Percentiles rank a stretch among this genome's conserved stretches.
phyloP scores from a whole-genome alignment of 2,113 vertebrate species.

The Sinocyclocheilus grahami region DNA sequence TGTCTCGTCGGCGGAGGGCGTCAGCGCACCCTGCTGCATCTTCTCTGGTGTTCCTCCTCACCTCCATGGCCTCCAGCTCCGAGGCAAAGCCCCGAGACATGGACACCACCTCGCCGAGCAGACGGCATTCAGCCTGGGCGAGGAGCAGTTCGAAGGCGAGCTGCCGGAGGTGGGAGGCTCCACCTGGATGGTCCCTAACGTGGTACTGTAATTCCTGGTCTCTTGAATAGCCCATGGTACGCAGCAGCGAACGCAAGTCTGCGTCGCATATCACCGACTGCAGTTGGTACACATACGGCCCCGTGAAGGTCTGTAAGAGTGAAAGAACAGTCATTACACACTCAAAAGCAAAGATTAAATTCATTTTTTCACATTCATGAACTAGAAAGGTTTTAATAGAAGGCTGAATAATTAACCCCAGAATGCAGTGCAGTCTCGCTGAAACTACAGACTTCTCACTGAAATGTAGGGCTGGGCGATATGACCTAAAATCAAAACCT shows the following conservation, averaged over 20 bases:
- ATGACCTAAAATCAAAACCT: no score
- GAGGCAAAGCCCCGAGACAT: slow-evolving; percentile 89
- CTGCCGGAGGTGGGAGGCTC: slow-evolving; percentile 82
- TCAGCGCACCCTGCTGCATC: slow-evolving; percentile 86
- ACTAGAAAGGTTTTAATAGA: not conserved
- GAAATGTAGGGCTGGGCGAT: no score
- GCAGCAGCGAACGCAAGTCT: slow-evolving; percentile 86
- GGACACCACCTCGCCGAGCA: slow-evolving; percentile 88
- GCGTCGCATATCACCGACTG: slow-evolving; percentile 88
- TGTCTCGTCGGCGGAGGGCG: slow-evolving; percentile 84
- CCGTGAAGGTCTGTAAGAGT: slow-evolving; percentile 89
- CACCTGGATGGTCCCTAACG: slow-evolving; percentile 75
- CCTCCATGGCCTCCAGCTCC: slow-evolving; percentile 85
- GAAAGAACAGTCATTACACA: not conserved
- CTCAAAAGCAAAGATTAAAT: not conserved
- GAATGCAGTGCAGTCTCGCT: not conserved
- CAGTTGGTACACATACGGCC: slow-evolving; percentile 94
- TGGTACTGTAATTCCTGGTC: slow-evolving; percentile 83
- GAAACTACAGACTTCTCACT: not conserved
- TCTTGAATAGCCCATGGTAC: slow-evolving; percentile 86
- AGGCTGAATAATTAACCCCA: not conserved
- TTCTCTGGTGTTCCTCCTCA: slow-evolving; percentile 83
- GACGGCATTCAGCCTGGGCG: slow-evolving; percentile 92
- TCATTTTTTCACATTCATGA: not conserved
- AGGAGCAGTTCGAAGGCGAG: slow-evolving; percentile 93